Conservation (phyloP, 2,888 invertebrate genomes). For the Ophion costatus region DNA sequence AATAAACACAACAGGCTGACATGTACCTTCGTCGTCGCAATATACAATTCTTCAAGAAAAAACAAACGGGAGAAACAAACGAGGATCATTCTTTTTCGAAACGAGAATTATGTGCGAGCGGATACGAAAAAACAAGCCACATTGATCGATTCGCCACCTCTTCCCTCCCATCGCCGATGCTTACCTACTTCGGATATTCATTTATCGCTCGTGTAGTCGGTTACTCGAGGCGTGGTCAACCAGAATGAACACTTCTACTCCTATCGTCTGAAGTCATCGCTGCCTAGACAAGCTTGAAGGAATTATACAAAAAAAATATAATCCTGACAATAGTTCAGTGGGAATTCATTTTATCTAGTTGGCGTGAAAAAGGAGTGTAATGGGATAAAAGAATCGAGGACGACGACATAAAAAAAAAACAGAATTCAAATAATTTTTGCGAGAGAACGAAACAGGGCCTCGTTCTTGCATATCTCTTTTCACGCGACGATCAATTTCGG, state of each 20-base stretch:
- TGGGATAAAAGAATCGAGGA: conserved; percentile 4
- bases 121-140: background rate
- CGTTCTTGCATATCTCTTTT: conserved; percentile 35
- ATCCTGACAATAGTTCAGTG: conserved; percentile 54
- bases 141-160: conserved; percentile 7
- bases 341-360: conserved; percentile 35
- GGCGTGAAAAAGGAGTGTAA: background rate
- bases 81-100: conserved; percentile 9
- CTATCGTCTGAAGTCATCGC: background rate
- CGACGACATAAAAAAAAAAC: background rate
- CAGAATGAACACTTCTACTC: background rate
- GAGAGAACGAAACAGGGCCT: conserved; percentile 49
- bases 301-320: conserved; percentile 17
- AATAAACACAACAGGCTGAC: conserved; percentile 22
- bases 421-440: conserved; percentile 21
- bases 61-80: background rate
- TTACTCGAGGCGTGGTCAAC: background rate
- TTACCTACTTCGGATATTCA: background rate
- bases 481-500: conserved; percentile 43
- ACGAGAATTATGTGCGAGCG: background rate
- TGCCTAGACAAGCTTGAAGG: background rate
- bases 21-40: background rate
- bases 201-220: conserved; percentile 8
- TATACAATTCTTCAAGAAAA: conserved; percentile 4
- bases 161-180: conserved; percentile 11